Conservation (phyloP, 2,113 vertebrate species). For the Microcebus lehilahytsara region DNA sequence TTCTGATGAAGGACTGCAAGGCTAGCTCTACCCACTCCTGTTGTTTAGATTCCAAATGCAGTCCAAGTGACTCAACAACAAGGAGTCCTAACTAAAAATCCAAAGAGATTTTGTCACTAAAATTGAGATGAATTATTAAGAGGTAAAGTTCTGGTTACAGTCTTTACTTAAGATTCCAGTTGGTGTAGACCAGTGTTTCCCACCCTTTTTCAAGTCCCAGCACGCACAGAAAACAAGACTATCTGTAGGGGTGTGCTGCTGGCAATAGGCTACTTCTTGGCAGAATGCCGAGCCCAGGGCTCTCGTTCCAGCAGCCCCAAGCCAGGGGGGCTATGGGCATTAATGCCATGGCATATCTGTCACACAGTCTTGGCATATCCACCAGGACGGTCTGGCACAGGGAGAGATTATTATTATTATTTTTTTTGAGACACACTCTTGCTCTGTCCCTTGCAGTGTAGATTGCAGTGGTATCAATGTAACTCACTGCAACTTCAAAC, state of each 20-base stretch:
- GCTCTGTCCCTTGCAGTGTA: too few species aligned
- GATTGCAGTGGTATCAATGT: too few species aligned
- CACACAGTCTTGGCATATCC: neutral
- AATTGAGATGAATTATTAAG: neutral
- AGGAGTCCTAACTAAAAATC: neutral
- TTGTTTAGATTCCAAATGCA: neutral
- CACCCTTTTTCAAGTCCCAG: neutral
- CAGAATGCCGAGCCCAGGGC: neutral
- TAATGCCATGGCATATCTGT: accelerated
- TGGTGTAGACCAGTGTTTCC: neutral
- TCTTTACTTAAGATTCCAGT: neutral
- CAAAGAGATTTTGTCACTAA: neutral
- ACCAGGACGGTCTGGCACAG: neutral
- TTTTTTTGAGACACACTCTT: too few species aligned
- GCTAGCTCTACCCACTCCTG: neutral
- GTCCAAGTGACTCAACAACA: neutral
- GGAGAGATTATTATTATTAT: neutral
- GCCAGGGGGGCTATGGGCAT: neutral
- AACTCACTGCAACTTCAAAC: too few species aligned
- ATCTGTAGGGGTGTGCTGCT: neutral
- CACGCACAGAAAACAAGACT: neutral
- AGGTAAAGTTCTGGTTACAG: neutral
- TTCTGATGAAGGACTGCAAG: neutral
- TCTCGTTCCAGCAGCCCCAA: neutral
- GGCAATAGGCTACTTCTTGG: neutral